Conservation (phyloP, 2,888 invertebrate genomes). For the Prosopocoilus inquinatus region DNA sequence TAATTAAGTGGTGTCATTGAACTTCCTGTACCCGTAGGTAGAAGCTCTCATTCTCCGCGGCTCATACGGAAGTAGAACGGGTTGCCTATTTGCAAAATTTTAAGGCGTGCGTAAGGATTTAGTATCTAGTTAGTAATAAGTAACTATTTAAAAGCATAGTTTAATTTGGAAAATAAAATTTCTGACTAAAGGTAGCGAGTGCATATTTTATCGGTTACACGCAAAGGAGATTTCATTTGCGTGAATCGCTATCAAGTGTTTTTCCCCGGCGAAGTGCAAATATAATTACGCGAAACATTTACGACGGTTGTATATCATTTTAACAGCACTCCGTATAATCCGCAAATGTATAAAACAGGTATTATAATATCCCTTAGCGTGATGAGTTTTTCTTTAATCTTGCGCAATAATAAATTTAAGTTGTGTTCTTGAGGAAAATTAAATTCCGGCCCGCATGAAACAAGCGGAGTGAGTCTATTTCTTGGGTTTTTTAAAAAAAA, state of each 20-base stretch:
- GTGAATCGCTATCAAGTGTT: not conserved
- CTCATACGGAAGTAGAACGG: no score
- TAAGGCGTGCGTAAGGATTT: no score
- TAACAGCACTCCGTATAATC: conserved; percentile 42
- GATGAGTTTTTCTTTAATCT: conserved; percentile 52
- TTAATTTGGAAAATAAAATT: no score
- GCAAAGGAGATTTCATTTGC: not conserved
- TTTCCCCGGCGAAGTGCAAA: conserved; percentile 20
- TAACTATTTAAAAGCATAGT: no score
- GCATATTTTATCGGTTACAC: not conserved
- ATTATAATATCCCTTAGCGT: conserved; percentile 48
- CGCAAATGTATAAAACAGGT: conserved; percentile 49
- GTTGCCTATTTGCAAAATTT: no score
- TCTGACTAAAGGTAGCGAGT: no score
- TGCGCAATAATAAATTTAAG: conserved; percentile 47
- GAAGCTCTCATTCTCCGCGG: no score
- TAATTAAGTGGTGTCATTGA: no score
- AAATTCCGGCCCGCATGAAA: conserved; percentile 37
- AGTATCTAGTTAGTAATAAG: no score
- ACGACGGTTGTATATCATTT: conserved; percentile 41
- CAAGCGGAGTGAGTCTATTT: conserved; percentile 22
- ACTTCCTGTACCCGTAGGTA: no score
- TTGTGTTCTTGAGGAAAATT: conserved; percentile 47
- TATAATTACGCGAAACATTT: conserved; percentile 41
- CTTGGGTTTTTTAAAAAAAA: conserved; percentile 19